Conservation (phyloP, 2,113 vertebrate genomes). For the Gallinago undulata region DNA sequence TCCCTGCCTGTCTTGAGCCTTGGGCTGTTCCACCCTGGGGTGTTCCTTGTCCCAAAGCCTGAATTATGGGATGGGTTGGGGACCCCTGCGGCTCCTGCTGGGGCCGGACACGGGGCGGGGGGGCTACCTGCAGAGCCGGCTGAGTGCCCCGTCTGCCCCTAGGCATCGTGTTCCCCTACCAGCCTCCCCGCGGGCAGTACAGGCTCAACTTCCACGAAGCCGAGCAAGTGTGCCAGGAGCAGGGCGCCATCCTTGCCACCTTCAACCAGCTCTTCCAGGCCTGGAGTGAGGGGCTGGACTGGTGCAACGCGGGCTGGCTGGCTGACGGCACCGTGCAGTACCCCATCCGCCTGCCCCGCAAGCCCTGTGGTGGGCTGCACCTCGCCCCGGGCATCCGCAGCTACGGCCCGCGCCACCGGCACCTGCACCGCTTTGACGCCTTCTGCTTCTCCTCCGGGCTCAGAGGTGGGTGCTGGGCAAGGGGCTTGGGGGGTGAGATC, state of each 20-base stretch:
- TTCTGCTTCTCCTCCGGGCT: constrained; percentile 87
- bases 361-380: constrained; percentile 77
- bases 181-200: constrained; percentile 85
- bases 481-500: background rate
- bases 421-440: constrained; percentile 82
- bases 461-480: constrained; percentile 75
- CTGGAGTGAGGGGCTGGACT: constrained; percentile 88
- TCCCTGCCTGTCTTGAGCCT: background rate
- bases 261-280: constrained; percentile 87
- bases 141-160: background rate
- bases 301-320: constrained; percentile 92
- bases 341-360: constrained; percentile 80
- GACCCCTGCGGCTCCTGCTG: background rate
- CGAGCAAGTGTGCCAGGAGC: constrained; percentile 80
- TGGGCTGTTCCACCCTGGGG: background rate
- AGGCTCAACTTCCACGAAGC: constrained; percentile 84
- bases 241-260: constrained; percentile 84
- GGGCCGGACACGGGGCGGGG: background rate
- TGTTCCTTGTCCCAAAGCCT: background rate
- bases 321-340: constrained; percentile 87
- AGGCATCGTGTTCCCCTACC: constrained; percentile 94
- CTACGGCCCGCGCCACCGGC: constrained; percentile 82
- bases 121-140: background rate
- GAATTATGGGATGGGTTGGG: background rate
- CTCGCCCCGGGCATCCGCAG: constrained; percentile 85